Evolutionary conservation across 1,140 invertebrate genomes (phyloP).

Genomic region (Chymomyza costata): DNA sequence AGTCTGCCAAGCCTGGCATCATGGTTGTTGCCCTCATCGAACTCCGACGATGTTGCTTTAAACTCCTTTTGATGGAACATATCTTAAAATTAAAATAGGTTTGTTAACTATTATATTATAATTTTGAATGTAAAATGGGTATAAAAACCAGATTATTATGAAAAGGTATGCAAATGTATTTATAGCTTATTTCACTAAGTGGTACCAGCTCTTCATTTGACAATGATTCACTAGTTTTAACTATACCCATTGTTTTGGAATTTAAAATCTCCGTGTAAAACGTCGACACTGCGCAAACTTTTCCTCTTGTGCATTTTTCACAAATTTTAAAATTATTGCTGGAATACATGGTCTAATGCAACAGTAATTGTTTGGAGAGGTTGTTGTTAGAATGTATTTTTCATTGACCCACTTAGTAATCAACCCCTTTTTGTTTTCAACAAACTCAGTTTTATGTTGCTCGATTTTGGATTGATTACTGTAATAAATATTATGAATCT

Average conservation of each 20-base stretch:
- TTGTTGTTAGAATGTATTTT: not conserved
- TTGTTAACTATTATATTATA: no score
- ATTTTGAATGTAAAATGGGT: no score
- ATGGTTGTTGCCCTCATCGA: not conserved
- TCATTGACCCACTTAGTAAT: conserved; percentile 2
- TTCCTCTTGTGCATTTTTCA: conserved; percentile 5
- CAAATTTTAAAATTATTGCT: not conserved
- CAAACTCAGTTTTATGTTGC: no score
- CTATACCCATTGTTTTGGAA: conserved; percentile 10
- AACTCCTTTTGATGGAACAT: conserved; percentile 5
- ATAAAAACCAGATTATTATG: conserved; percentile 11
- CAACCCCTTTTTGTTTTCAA: not conserved
- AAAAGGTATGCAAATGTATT: conserved; percentile 9
- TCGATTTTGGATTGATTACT: not conserved
- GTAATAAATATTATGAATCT: not conserved
- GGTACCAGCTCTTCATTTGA: conserved; percentile 4
- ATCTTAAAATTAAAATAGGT: conserved; percentile 7
- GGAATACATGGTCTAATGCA: not conserved
- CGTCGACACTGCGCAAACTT: conserved; percentile 10
- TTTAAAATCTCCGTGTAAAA: conserved; percentile 7
- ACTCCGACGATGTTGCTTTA: conserved; percentile 1
- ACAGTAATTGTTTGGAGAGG: conserved; percentile 2
- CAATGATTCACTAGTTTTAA: conserved; percentile 1
- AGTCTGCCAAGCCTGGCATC: not conserved
- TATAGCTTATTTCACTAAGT: conserved; percentile 8